Conservation (phyloP, 2,113 vertebrate genomes). For the Plectropomus leopardus region DNA sequence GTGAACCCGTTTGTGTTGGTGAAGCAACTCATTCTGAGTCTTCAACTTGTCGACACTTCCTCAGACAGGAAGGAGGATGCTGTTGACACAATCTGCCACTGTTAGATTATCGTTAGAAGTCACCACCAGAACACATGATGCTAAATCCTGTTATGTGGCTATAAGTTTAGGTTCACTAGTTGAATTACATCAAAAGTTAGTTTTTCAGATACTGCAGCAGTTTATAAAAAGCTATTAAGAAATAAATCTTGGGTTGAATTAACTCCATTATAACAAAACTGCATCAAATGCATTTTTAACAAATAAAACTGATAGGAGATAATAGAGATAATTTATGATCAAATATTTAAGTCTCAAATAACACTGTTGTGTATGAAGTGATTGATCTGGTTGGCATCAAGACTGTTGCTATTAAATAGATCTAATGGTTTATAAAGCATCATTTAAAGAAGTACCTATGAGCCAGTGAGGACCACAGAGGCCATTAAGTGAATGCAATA, state of each 20-base stretch:
- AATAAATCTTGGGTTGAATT: not conserved
- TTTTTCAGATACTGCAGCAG: not conserved
- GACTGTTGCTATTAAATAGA: not conserved
- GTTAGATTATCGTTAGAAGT: not conserved
- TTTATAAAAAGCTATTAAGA: not conserved
- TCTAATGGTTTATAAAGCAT: not conserved
- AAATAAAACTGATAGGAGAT: not conserved
- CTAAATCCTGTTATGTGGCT: not conserved
- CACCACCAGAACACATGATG: conserved; percentile 5
- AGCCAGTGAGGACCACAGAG: not conserved
- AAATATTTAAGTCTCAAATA: not conserved
- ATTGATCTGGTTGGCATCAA: not conserved
- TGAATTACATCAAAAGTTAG: not conserved
- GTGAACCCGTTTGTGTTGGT: not conserved
- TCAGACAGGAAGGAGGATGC: conserved; percentile 28
- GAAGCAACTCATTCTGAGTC: conserved; percentile 7
- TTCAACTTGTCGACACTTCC: conserved; percentile 51
- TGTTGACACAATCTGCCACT: conserved; percentile 17
- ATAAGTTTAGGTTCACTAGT: not conserved
- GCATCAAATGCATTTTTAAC: not conserved
- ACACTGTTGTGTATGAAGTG: not conserved
- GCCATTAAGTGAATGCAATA: not conserved
- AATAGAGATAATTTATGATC: not conserved
- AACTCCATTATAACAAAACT: not conserved
- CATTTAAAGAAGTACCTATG: not conserved